Conservation (phyloP, 1,140 invertebrate genomes). For the Batillaria attramentaria region DNA sequence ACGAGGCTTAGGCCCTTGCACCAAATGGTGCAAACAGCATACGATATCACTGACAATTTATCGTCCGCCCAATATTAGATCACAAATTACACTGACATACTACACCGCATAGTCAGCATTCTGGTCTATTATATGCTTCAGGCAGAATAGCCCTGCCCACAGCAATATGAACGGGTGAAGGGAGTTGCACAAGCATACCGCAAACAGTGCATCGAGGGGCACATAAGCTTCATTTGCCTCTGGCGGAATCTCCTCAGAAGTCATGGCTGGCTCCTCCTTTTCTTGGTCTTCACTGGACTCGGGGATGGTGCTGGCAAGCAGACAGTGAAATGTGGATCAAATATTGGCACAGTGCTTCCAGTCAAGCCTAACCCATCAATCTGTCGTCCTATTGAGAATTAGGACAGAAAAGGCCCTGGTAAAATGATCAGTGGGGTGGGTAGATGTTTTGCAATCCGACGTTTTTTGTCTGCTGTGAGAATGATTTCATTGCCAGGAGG, state of each 20-base stretch:
- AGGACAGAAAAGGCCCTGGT: neutral
- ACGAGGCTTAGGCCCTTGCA: neutral
- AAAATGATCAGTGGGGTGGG: too few species aligned
- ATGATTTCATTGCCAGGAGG: too few species aligned
- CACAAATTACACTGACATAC: too few species aligned
- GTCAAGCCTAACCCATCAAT: neutral
- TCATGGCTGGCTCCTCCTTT: constrained; percentile 48
- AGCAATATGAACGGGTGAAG: too few species aligned
- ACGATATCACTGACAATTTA: neutral
- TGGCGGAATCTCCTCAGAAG: constrained; percentile 59
- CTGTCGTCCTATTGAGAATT: neutral
- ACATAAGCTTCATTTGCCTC: constrained; percentile 65
- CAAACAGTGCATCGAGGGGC: constrained; percentile 64
- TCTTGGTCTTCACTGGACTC: constrained; percentile 25
- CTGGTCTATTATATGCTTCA: too few species aligned
- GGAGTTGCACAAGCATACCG: too few species aligned
- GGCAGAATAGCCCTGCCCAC: too few species aligned
- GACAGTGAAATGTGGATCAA: constrained; percentile 1
- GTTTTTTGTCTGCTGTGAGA: too few species aligned
- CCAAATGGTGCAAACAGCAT: too few species aligned
- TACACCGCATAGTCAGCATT: too few species aligned
- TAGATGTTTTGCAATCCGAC: too few species aligned
- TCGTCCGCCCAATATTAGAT: too few species aligned
- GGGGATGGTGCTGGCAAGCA: neutral
- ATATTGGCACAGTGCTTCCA: neutral